phyloP scores from a whole-genome alignment of 2,888 invertebrate species.

The Danaus chrysippus region DNA sequence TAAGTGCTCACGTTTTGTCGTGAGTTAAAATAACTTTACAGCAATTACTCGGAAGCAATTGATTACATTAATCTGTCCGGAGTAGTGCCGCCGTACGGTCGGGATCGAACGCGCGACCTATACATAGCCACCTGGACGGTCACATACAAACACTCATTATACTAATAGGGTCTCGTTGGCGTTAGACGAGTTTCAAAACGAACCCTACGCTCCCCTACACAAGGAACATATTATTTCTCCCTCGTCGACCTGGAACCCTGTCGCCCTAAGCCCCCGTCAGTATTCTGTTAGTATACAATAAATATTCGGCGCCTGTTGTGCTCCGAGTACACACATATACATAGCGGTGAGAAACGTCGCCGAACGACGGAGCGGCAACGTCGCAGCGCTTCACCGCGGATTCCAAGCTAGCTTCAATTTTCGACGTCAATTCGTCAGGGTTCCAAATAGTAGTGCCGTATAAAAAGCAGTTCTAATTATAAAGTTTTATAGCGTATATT shows the following conservation, averaged over 20 bases:
- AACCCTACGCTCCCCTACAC: slow-evolving; percentile 43
- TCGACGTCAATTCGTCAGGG: slow-evolving; percentile 45
- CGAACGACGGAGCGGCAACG: slow-evolving; percentile 72
- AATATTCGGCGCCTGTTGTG: slow-evolving; percentile 79
- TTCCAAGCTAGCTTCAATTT: slow-evolving; percentile 68
- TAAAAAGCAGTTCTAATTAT: slow-evolving; percentile 31
- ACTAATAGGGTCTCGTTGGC: slow-evolving; percentile 47
- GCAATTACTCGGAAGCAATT: slow-evolving; percentile 16
- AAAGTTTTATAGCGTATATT: slow-evolving; percentile 34
- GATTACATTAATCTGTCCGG: slow-evolving; percentile 47
- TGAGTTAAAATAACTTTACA: slow-evolving; percentile 13
- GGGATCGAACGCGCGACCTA: slow-evolving; percentile 69
- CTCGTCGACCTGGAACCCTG: slow-evolving; percentile 56
- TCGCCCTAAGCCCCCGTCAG: slow-evolving; percentile 66
- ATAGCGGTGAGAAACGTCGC: slow-evolving; percentile 64
- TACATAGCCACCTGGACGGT: slow-evolving; percentile 78
- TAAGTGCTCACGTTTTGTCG: slow-evolving; percentile 3
- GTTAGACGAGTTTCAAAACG: slow-evolving; percentile 36
- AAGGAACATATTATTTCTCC: slow-evolving; percentile 47
- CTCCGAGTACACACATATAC: slow-evolving; percentile 74
- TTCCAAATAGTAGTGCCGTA: slow-evolving; percentile 37
- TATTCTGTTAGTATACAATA: slow-evolving; percentile 79
- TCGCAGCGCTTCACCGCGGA: slow-evolving; percentile 62
- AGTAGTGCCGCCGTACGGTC: slow-evolving; percentile 57
- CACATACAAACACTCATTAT: slow-evolving; percentile 69